Evolutionary conservation across 2,797 vertebrate species (phyloP), one percentile per base, ranked within the genome.

Genomic region (Sebastes itinus): DNA sequence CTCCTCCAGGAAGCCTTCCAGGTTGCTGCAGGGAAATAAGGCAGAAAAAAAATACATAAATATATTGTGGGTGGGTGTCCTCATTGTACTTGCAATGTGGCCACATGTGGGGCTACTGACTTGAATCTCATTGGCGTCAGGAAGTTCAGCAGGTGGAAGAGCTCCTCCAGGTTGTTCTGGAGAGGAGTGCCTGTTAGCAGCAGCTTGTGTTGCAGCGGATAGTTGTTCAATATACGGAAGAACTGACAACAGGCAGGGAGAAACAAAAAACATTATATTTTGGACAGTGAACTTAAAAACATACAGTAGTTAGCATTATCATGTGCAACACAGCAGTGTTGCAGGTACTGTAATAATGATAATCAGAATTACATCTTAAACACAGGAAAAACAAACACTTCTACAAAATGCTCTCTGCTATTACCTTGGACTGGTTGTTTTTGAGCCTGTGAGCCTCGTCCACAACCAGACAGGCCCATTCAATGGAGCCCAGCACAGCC

Each of bases 371-470:
- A 16, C 5, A n/a, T 42, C 49, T 66, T 2, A 55, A 70, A 74
- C 28, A 33, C 7, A n/a, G 12, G 10, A 56, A 14, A 32, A 63
- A 56, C 10, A 32, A 68, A 56, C 9, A 73, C 2, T n/a, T 72
- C 11, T 1, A 38, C 2, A 61, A 65, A 79, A 9, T 27, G 1
- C 5, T 54, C 2, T 22, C 1, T 46, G 10, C 11, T 25, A 23
- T 72, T 77, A 99, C 98, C 96, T 99, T 99, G 55, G 98, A 99
- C 88, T 99, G 98, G 88, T 99, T 99, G 94, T 99, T 99, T 92
- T 99, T 99, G 60, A 99, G 96, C 59, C 99, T 96, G 92, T 99
- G 99, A 46, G 99, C 99, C 94, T 99, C 99, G 70, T 99, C 99
- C 83, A 99, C 98, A 22, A 99, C 97, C 75, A 99, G 96, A 89